Evolutionary conservation across 2,113 vertebrate species (phyloP), one percentile per base, ranked within the genome.

Genomic region (Hypomesus transpacificus): DNA sequence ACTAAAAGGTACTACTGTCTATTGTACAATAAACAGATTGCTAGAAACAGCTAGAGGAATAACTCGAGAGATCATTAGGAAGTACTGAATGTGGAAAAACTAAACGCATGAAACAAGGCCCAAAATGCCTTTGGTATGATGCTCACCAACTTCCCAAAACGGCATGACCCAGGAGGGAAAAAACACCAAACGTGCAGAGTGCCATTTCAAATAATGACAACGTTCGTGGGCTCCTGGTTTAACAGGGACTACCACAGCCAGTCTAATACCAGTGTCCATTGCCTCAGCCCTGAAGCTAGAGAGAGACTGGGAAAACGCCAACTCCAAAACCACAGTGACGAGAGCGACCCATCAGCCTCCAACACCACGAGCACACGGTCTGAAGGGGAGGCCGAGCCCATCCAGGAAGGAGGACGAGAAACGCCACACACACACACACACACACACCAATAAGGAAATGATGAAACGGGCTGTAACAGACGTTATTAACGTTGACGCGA

Each of bases 121-220:
- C 59, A 54, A 26, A 53, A 53, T 61, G 53, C 53, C 51, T 74
- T 61, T 52, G 28, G 21, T 1, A 18, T 28, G 21, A 24, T 9
- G 31, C 63, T 69, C 51, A 73, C 71, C 14, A 50, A 46, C 50
- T 3, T 65, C 24, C 31, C 60, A 61, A 46, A 74, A 11, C 18
- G 7, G 31, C 31, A 65, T 71, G 58, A 83, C 34, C 70, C 57
- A 74, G 60, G 51, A 4, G 31, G 31, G 31, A 7, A 34, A 34
- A 24, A 56, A 73, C 74, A 79, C 71, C 74, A 58, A 66, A 73
- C 58, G n/a, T 18, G 11, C 78, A 85, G 20, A 84, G 81, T 75
- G 81, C 75, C 69, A 6, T 54, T 69, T 78, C 65, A 63, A 69
- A 81, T 87, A 86, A 86, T 87, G 84, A 77, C 76, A 81, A 86